Evolutionary conservation across 2,113 vertebrate species (phyloP), one percentile per base, ranked within the genome.

Genomic region (Neodontobutis hainanensis): DNA sequence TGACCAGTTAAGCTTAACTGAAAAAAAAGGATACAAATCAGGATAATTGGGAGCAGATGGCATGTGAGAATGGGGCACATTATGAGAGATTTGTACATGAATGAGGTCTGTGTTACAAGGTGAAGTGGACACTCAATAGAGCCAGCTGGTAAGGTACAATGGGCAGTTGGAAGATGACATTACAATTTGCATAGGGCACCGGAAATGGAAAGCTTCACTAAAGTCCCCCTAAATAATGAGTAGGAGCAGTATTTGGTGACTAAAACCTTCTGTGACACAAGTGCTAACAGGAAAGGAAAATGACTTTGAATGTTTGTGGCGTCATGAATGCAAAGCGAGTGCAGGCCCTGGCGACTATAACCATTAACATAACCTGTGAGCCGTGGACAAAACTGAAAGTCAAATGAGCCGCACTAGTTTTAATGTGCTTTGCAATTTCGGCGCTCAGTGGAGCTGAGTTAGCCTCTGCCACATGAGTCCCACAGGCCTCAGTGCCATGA

Each of bases 31-130:
- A 78, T 81, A 88, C 84, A 88, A 87, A 91, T 83, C 79, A 90
- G 72, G 68, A 61, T 92, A 92, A 93, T 89, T 79, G 86, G 89
- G 92, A 93, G 81, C 86, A 93, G 91, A 93, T 91, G 87, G 83
- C 49, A 70, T 87, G 64, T 75, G 68, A 67, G 70, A 83, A 85
- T 83, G 70, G 59, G 88, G 73, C 87, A 64, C 80, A 89, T 83
- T 89, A 91, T 86, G 87, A 82, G 81, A 85, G 85, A 91, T 89
- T 90, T 91, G 84, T 76, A 89, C 68, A 83, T 83, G 81, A 91
- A 91, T 60, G 63, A 87, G 90, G 73, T 81, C 88, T 80, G 66
- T 61, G 83, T 81, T 92, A 90, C 67, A 75, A 78, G 65, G 68
- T 73, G 81, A 92, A 92, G 86, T 82, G 84, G 91, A 67, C 70